Percentiles rank a stretch among this genome's conserved stretches.
These are phyloP conservation scores for Trachelus tabidus DNA, from an alignment of 2,888 invertebrate genomes.

Conservation along the genomic window DNA sequence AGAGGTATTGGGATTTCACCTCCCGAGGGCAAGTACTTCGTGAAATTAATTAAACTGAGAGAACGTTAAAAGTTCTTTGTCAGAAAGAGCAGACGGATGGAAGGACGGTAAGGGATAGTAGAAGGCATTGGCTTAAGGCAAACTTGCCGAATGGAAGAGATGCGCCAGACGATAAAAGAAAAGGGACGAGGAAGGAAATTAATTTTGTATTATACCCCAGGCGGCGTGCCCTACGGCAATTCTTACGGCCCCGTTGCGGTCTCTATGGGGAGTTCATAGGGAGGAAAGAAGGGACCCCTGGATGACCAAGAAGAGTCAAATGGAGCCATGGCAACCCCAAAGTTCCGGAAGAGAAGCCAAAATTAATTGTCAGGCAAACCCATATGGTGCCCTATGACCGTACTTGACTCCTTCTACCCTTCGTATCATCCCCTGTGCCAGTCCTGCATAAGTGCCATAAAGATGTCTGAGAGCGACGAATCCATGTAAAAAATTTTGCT, in stretches of 20 bases:
- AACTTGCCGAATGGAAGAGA: conserved; percentile 15
- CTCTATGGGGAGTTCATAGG: conserved; percentile 17
- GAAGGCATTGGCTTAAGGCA: conserved; percentile 4
- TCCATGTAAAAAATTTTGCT: background rate
- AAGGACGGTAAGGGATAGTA: conserved; percentile 7
- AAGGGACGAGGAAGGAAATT: conserved; percentile 39
- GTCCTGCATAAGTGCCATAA: background rate
- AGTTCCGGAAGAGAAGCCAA: conserved; percentile 34
- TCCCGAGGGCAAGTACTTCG: conserved; percentile 24
- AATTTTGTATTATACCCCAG: conserved; percentile 43
- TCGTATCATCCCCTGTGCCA: background rate
- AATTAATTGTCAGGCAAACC: conserved; percentile 36
- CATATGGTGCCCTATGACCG: conserved; percentile 23
- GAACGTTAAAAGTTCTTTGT: conserved; percentile 37
- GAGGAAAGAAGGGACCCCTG: background rate
- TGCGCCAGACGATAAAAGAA: conserved; percentile 40
- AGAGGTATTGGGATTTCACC: background rate
- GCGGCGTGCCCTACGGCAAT: conserved; percentile 32
- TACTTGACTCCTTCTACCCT: background rate
- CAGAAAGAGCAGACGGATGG: conserved; percentile 14
- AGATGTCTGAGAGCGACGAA: background rate
- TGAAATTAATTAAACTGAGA: conserved; percentile 38
- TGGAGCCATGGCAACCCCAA: conserved; percentile 24
- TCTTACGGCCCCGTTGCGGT: conserved; percentile 24
- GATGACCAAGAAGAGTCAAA: conserved; percentile 8